These are phyloP conservation scores for Fragum sueziense DNA, from an alignment of 2,888 invertebrate species.

Conservation along the genomic window DNA sequence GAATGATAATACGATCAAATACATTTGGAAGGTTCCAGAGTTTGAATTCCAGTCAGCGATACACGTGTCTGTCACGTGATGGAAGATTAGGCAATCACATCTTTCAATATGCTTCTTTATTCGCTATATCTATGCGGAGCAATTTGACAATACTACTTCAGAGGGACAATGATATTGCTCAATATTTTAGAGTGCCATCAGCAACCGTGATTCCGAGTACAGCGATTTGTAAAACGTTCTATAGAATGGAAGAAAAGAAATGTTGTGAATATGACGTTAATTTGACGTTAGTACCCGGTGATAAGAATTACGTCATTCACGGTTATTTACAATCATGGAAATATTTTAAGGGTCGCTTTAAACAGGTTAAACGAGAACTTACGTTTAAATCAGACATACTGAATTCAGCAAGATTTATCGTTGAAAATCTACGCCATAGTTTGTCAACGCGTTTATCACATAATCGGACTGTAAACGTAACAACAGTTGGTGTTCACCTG, in stretches of 20 bases:
- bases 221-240: constrained; percentile 3
- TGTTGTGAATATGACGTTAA: constrained; percentile 7
- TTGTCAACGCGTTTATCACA: neutral
- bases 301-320: neutral
- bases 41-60: neutral
- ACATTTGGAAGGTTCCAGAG: neutral
- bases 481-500: constrained; percentile 19
- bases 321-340: constrained; percentile 17
- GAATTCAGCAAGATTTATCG: neutral
- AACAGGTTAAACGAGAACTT: constrained; percentile 5
- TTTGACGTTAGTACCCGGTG: neutral
- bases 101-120: constrained; percentile 14
- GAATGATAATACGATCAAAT: neutral
- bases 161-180: neutral
- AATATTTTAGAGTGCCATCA: constrained; percentile 11
- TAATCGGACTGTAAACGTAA: neutral
- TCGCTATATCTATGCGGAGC: neutral
- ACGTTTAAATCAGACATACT: neutral
- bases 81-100: constrained; percentile 19
- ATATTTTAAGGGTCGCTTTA: neutral
- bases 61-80: neutral
- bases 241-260: neutral
- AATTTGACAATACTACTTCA: constrained; percentile 11
- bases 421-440: neutral
- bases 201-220: neutral